These are phyloP conservation scores for Buphagus erythrorhynchus DNA, from an alignment of 2,797 vertebrate genomes.

Conservation along the genomic window DNA sequence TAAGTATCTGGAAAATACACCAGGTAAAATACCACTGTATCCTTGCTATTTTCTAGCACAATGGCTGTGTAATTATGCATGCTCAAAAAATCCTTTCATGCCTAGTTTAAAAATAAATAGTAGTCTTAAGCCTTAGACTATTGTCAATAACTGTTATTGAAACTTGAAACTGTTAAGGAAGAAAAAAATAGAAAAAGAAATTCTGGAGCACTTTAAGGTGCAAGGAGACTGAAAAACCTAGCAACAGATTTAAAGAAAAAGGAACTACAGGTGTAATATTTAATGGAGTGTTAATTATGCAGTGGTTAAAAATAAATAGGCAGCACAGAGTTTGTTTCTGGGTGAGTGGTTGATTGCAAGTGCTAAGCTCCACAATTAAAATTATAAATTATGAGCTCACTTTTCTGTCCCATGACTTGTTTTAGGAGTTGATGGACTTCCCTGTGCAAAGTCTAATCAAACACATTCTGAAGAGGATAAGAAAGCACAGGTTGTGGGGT, in stretches of 20 bases:
- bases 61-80: neutral
- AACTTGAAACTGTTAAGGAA: neutral
- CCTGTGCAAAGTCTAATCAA: neutral
- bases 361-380: conserved; percentile 15
- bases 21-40: neutral
- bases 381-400: neutral
- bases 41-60: neutral
- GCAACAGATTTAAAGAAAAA: neutral
- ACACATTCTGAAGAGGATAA: neutral
- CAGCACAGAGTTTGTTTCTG: neutral
- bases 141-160: neutral
- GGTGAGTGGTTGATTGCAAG: conserved; percentile 32
- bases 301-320: conserved; percentile 42
- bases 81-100: neutral
- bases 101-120: neutral
- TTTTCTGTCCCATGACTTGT: neutral
- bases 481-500: neutral
- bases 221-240: neutral
- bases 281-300: conserved; percentile 38
- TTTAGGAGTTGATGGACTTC: neutral
- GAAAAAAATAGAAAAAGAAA: neutral
- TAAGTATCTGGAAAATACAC: neutral
- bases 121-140: neutral
- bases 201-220: neutral
- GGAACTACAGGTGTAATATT: conserved; percentile 6